Base-by-base conservation (phyloP, 1,140 invertebrate species). In the Lepidurus couesii region DNA sequence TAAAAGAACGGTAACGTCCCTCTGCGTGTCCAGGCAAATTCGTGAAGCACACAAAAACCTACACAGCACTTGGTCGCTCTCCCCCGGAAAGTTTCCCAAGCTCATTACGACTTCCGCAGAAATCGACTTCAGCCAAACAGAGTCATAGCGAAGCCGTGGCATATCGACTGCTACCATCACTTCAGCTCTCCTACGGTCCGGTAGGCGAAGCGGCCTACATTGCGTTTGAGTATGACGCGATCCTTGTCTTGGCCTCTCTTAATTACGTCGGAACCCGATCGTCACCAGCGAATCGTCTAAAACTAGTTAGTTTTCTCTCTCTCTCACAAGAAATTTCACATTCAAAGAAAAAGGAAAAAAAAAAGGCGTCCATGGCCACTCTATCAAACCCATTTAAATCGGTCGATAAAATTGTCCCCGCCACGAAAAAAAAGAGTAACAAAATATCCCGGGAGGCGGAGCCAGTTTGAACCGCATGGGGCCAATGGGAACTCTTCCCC, bases 91-190 rank as follows among this genome's bases (percentile, higher is more conserved):
- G 53, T 65, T 65, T 65, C 53, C 53, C 53, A 65, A 65, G 53
- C 53, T 65, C 53, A 65, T 65, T 65, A 65, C 16, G 21, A 65
- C 53, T 65, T 65, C 53, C 53, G 53, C 53, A 21, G 53, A 65
- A 65, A 65, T 65, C 53, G 13, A 65, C 53, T 65, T 65, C 1
- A 21, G 13, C 16, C 21, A 65, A 65, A 65, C 2, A 3, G 34
- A 34, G 34, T 34, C 2, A 34, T 4, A 34, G 34, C 34, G 2
- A 34, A 34, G 34, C 34, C 34, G 34, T 34, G 34, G 34, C 34
- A 4, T 65, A 21, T 65, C 53, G 21, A 65, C 53, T 65, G 53
- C 21, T 65, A 65, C 16, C 53, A 65, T 65, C 53, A 34, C 34
- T 34, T 34, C 2, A 34, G 53, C 53, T 65, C 16, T 65, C 21